Base-by-base conservation (phyloP, 23 tunicate species). In the Botrylloides violaceus region DNA sequence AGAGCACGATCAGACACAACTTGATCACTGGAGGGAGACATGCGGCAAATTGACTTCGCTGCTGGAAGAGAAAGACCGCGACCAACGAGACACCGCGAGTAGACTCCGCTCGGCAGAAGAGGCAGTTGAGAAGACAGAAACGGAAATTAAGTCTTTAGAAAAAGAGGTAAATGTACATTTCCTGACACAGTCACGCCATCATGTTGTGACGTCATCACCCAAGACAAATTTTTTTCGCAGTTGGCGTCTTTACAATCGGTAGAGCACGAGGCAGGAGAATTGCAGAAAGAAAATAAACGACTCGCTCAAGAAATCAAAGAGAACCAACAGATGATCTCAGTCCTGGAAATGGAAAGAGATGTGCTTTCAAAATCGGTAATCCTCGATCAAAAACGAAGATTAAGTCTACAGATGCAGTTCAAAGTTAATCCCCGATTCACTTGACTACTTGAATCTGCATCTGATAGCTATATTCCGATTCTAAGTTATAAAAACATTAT, bases 1-100 rank as follows among this genome's bases (percentile, higher is more conserved):
- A 23, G 59, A 85, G 32, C 94, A 85, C 68, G 64, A 72, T 43
- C 74, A 79, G 34, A 15, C 84, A 32, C 84, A 85, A 61, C 76
- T 85, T 66, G 94, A 85, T 37, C 94, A 85, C 81, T 85, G 94
- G 94, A 85, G 94, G 81, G 82, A 85, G 77, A 73, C 94, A 20
- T 85, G 94, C 57, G 64, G 84, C 50, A 85, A 85, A 61, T 77
- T 85, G 65, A 85, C 94, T 12, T 73, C 94, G 32, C 37, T 85
- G 73, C 66, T 85, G 3, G 94, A 85, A 59, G 81, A 79, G 23
- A 80, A 80, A 68, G 94, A 85, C 57, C 60, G 75, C 9, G 94
- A 85, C 22, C 49, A 76, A 66, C 77, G 81, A 25, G 81, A 85
- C 34, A 48, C 70, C 53, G 39, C 85, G 70, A 49, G 70, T 30